Evolutionary conservation across 1,140 invertebrate genomes (phyloP), one percentile per base, ranked within the genome.

Genomic region (Drosophila ogumai): DNA sequence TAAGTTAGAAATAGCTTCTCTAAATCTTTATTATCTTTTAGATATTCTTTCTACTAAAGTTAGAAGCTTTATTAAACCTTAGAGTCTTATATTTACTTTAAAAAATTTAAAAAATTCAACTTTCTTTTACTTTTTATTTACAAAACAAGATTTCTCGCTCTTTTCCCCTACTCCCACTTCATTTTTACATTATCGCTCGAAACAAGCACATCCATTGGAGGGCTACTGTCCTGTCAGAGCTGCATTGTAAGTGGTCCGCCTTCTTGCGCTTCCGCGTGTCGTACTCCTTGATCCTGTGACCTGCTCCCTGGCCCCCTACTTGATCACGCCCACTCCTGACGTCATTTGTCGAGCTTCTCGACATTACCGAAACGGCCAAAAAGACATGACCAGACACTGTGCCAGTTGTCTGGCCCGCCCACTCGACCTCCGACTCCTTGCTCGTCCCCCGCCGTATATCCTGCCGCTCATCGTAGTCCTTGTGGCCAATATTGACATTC

Each of bases 401-500:
- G 66, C 54, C 72, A 59, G 73, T 76, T 36, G 44, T 55, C 31
- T 61, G 50, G 43, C 54, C 63, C 63, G 38, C 58, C 74, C 52
- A 66, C 57, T 38, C 47, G 73, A 71, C 78, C 40, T 57, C 19
- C 15, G 15, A n/a, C 12, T 34, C 8, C 13, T 22, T 19, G 50
- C 13, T 5, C 46, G 22, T 28, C 22, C 46, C 13, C 46, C 13
- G 13, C 22, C 46, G 22, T 47, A 25, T 44, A 58, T 75, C 47
- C 72, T 55, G 54, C 74, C 44, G 52, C 52, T 75, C 59, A 44
- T 81, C 72, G 34, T 43, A 44, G 63, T 82, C 58, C 41, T 60
- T 73, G 74, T 86, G 84, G 81, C 84, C 82, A 88, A 88, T 88
- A 88, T 88, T 88, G 84, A 88, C 84, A 88, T 88, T 88, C 84